Evolutionary conservation across 2,888 invertebrate genomes (phyloP), one percentile per base, ranked within the genome.

Genomic region (Oscheius myriophilus): DNA sequence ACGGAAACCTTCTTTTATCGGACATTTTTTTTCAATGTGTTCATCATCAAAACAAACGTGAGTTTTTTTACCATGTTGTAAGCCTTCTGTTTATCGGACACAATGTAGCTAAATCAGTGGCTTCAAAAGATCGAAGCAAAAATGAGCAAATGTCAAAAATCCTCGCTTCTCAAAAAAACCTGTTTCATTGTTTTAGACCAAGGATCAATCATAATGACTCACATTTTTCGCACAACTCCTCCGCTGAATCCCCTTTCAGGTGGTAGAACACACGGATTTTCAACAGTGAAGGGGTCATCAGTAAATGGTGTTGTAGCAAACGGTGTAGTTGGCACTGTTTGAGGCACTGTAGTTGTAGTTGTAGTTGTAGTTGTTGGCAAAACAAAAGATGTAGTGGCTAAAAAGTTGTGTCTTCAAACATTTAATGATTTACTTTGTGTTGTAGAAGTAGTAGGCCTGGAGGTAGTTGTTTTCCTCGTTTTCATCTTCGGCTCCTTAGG

Each of bases 221-320:
- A 62, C 59, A 54, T 62, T 43, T 61, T 68, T 45, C 59, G 58
- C 2, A 70, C 62, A 43, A 71, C 53, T 9, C 58, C 51, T 12
- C 74, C 75, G 25, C 70, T 61, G 23, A 25, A 58, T n/a, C 80
- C 80, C 51, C 71, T 67, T 25, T 78, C 78, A 0, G 76, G 76
- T 1, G 71, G 54, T 23, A 75, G 52, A 6, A 33, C 26, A 46
- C 80, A 80, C 0, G 78, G 78, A 63, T 80, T 78, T 25, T 23
- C 18, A 2, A 52, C 53, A 11, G 1, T 26, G n/a, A 45, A 26
- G 23, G 21, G 21, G 3, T 25, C 16, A 7, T 16, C 18, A 7
- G 57, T n/a, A 39, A 21, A 3, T 53, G n/a, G n/a, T n/a, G 7
- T 14, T 18, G 33, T 41, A 9, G 42, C 4, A 53, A 7, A 25